These are phyloP conservation scores for Pogonophryne albipinna DNA, from an alignment of 2,797 vertebrate species.

Conservation along the genomic window DNA sequence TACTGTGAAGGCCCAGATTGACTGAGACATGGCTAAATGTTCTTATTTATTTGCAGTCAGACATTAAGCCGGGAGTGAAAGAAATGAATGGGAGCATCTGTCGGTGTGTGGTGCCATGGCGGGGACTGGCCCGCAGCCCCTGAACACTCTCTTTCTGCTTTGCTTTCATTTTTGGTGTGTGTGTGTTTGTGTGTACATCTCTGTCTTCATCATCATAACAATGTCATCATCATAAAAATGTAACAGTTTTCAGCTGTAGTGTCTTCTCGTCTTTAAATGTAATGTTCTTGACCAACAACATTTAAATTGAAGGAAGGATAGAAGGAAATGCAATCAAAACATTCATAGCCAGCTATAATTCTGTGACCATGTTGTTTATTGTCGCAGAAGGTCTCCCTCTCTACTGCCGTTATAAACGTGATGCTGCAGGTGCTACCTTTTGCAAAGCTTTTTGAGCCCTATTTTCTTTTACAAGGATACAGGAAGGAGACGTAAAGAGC, in stretches of 20 bases:
- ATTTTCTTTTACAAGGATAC: too few relatives aligned
- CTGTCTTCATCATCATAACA: conserved; percentile 15
- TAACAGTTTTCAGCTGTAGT: conserved; percentile 8
- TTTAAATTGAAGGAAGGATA: neutral
- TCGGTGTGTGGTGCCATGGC: conserved; percentile 63
- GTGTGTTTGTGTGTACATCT: neutral
- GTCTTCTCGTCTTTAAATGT: conserved; percentile 1
- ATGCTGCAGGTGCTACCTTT: conserved; percentile 3
- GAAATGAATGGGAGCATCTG: conserved; percentile 78
- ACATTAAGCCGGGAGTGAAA: conserved; percentile 73
- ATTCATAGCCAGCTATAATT: neutral
- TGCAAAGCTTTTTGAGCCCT: too few relatives aligned
- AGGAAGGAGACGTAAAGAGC: too few relatives aligned
- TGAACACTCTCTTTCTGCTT: conserved; percentile 43
- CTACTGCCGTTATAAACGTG: neutral
- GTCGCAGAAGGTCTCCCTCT: neutral
- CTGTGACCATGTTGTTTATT: neutral
- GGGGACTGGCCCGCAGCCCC: conserved; percentile 62
- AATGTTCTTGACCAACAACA: neutral
- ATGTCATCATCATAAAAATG: conserved; percentile 18
- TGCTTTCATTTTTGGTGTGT: conserved; percentile 32
- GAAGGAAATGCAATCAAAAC: neutral
- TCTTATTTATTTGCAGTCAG: conserved; percentile 78
- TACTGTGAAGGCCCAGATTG: conserved; percentile 71
- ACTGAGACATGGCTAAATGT: conserved; percentile 78